phyloP scores from a whole-genome alignment of 2,888 invertebrate species.

The Palloptera scutellata region DNA sequence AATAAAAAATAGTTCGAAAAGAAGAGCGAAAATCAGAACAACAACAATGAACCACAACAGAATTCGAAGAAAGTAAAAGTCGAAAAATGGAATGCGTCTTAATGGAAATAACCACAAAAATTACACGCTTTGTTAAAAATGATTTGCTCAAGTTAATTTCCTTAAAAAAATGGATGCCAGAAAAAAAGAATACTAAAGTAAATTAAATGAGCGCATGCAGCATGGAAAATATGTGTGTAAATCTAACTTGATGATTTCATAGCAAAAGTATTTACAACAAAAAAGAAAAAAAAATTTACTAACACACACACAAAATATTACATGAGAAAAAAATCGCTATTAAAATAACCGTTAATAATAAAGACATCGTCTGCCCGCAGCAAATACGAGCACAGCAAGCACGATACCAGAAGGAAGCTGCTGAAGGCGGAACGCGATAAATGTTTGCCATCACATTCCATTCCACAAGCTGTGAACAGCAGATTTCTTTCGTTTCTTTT shows the following conservation, averaged over 20 bases:
- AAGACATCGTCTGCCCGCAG: slow-evolving; percentile 15
- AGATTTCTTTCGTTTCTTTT: background rate
- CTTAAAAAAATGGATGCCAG: background rate
- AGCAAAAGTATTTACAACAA: background rate
- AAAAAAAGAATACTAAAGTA: background rate
- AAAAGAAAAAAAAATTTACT: background rate
- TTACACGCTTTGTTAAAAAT: slow-evolving; percentile 13
- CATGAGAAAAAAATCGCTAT: background rate
- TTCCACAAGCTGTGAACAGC: background rate
- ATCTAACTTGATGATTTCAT: background rate
- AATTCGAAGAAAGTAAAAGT: background rate
- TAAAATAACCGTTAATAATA: slow-evolving; percentile 25
- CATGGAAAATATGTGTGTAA: background rate
- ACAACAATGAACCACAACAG: slow-evolving; percentile 10
- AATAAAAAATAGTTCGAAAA: background rate
- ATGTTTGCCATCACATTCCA: background rate
- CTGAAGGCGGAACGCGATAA: background rate
- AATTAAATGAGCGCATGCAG: background rate
- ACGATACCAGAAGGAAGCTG: slow-evolving; percentile 5
- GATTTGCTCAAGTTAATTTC: slow-evolving; percentile 8
- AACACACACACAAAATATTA: background rate
- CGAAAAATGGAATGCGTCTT: background rate
- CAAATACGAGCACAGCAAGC: slow-evolving; percentile 3
- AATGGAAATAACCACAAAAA: slow-evolving; percentile 12
- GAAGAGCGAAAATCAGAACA: slow-evolving; percentile 2